Conservation (phyloP, 30 jellyfish, hydroid and myxozoan genomes). For the Cassiopea xamachana region DNA sequence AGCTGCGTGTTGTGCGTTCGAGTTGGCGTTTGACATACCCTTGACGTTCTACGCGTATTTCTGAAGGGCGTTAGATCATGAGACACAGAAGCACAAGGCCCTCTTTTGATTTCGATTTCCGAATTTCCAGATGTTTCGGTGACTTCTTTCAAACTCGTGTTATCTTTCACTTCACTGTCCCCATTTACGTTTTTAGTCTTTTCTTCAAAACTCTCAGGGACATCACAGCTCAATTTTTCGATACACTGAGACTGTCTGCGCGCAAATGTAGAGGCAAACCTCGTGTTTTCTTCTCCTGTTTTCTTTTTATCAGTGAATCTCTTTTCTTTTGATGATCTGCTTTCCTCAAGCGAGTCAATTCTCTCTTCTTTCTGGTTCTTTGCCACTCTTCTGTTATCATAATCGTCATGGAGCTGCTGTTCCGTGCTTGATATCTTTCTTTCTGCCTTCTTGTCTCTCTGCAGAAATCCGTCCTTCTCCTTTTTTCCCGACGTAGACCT, state of each 20-base stretch:
- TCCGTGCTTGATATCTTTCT: neutral
- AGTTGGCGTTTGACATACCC: conserved; percentile 14
- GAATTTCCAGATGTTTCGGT: neutral
- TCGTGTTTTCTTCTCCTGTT: neutral
- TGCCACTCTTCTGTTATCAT: neutral
- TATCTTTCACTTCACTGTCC: neutral
- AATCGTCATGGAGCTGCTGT: neutral
- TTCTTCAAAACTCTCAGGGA: neutral
- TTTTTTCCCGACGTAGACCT: neutral
- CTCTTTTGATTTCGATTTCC: neutral
- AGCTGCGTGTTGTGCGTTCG: neutral
- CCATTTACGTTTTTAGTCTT: neutral
- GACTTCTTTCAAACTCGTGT: neutral
- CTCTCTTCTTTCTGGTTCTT: neutral
- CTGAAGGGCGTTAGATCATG: neutral
- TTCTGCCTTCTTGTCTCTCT: neutral
- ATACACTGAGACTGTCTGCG: neutral
- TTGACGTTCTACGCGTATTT: neutral
- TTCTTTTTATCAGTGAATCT: neutral
- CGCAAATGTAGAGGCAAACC: neutral
- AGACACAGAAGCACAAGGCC: neutral
- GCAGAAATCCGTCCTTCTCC: neutral
- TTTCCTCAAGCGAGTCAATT: neutral
- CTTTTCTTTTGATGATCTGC: neutral
- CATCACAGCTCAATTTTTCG: neutral